Percentiles rank a stretch among this genome's conserved stretches.
These are phyloP conservation scores for Ecliptopera silaceata DNA, from an alignment of 2,888 invertebrate genomes.

Conservation along the genomic window DNA sequence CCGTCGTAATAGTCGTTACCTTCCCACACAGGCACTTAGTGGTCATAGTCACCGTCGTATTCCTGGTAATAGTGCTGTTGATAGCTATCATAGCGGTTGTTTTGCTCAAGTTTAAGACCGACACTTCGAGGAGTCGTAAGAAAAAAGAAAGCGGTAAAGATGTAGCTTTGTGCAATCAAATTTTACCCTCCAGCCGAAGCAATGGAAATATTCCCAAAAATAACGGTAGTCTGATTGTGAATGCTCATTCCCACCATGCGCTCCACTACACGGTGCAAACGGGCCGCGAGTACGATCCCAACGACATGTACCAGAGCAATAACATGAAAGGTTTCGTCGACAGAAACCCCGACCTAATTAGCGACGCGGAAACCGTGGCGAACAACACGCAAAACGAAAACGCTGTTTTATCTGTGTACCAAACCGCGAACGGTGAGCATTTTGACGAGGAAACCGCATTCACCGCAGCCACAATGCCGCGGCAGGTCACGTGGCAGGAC, in stretches of 20 bases:
- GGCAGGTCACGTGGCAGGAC: conserved; percentile 83
- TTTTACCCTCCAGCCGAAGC: conserved; percentile 66
- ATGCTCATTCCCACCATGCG: conserved; percentile 83
- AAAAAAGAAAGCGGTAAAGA: conserved; percentile 85
- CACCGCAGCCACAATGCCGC: conserved; percentile 66
- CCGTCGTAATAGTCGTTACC: conserved; percentile 85
- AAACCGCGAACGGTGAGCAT: conserved; percentile 61
- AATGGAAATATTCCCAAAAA: conserved; percentile 81
- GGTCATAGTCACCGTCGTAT: conserved; percentile 86
- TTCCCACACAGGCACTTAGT: conserved; percentile 88
- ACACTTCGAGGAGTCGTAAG: conserved; percentile 69
- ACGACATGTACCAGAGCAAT: conserved; percentile 74
- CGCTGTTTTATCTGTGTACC: conserved; percentile 73
- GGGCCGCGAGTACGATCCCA: conserved; percentile 83
- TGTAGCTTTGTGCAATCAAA: conserved; percentile 84
- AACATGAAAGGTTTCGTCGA: conserved; percentile 82
- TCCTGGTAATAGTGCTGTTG: conserved; percentile 85
- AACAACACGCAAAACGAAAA: conserved; percentile 77
- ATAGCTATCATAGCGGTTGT: conserved; percentile 86
- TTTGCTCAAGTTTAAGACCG: conserved; percentile 81
- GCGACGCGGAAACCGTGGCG: conserved; percentile 86
- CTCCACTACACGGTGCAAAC: conserved; percentile 77
- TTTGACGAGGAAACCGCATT: conserved; percentile 76
- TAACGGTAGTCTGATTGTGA: conserved; percentile 80
- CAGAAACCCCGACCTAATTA: conserved; percentile 91